Conservation (phyloP, 2,888 invertebrate species). For the Salpingus planirostris region DNA sequence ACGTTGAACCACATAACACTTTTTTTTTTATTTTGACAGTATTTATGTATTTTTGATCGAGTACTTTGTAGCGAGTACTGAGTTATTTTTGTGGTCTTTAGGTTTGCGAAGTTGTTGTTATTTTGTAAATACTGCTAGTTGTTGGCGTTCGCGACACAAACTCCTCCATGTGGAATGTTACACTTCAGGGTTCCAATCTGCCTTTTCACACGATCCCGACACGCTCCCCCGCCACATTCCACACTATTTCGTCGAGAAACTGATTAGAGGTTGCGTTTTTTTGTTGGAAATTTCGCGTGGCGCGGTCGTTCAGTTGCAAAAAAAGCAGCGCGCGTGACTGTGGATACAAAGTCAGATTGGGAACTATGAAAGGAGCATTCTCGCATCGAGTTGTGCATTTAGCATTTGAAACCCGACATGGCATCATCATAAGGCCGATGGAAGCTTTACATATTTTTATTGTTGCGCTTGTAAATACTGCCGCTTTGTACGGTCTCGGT, state of each 20-base stretch:
- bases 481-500: slow-evolving; percentile 44
- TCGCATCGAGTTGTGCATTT: slow-evolving; percentile 48
- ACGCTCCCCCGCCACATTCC: slow-evolving; percentile 33
- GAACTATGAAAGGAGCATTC: slow-evolving; percentile 71
- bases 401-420: too few species aligned
- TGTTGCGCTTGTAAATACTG: slow-evolving; percentile 48
- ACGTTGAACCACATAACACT: slow-evolving; percentile 28
- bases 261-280: slow-evolving; percentile 8
- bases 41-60: slow-evolving; percentile 5
- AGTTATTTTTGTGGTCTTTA: slow-evolving; percentile 17
- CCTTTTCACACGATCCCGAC: slow-evolving; percentile 35
- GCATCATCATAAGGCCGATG: too few species aligned
- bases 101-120: slow-evolving; percentile 8
- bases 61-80: too few species aligned
- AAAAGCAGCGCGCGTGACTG: slow-evolving; percentile 32
- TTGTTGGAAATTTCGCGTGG: slow-evolving; percentile 16
- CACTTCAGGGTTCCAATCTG: slow-evolving; percentile 57
- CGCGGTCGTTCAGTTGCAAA: slow-evolving; percentile 23
- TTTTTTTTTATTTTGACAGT: slow-evolving; percentile 6
- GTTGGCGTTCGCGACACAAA: slow-evolving; percentile 35
- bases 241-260: slow-evolving; percentile 20
- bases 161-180: slow-evolving; percentile 57
- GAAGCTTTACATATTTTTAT: slow-evolving; percentile 23
- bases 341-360: slow-evolving; percentile 60
- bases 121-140: slow-evolving; percentile 33